phyloP scores from a whole-genome alignment of 2,113 vertebrate species.

The Ornithorhynchus anatinus region DNA sequence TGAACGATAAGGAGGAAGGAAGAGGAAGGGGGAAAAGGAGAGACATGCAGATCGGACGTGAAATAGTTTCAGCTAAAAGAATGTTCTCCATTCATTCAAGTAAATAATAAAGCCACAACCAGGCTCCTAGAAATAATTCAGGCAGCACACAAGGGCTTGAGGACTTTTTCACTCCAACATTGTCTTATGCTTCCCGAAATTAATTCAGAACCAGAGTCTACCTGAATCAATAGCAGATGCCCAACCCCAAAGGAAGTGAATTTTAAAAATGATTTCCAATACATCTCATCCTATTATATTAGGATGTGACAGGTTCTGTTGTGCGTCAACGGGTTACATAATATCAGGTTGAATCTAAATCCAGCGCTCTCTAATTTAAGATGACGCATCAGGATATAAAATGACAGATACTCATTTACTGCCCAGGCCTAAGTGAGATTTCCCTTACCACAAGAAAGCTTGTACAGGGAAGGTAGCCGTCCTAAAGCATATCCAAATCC shows the following conservation, averaged over 20 bases:
- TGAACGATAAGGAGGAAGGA: not conserved
- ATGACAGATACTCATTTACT: constrained; percentile 30
- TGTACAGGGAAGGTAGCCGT: not conserved
- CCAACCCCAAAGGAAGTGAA: constrained; percentile 25
- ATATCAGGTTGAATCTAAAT: constrained; percentile 34
- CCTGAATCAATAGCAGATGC: constrained; percentile 27
- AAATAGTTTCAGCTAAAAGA: constrained; percentile 7
- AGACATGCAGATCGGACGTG: not conserved
- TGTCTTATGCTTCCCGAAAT: constrained; percentile 12
- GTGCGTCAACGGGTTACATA: constrained; percentile 46
- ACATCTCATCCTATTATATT: constrained; percentile 41
- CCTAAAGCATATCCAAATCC: not conserved
- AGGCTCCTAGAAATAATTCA: not conserved
- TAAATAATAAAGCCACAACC: constrained; percentile 1
- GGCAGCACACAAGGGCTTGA: not conserved
- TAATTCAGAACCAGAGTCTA: constrained; percentile 32
- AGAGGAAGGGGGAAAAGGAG: not conserved
- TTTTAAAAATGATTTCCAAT: constrained; percentile 30
- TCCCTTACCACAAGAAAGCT: constrained; percentile 30
- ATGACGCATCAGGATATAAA: constrained; percentile 44
- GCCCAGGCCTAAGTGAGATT: constrained; percentile 25
- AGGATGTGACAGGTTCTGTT: constrained; percentile 41
- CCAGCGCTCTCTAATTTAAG: constrained; percentile 35
- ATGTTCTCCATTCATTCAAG: not conserved
- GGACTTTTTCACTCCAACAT: constrained; percentile 11